Evolutionary conservation across 2,888 invertebrate species (phyloP).

Genomic region (Netelia inedita): DNA sequence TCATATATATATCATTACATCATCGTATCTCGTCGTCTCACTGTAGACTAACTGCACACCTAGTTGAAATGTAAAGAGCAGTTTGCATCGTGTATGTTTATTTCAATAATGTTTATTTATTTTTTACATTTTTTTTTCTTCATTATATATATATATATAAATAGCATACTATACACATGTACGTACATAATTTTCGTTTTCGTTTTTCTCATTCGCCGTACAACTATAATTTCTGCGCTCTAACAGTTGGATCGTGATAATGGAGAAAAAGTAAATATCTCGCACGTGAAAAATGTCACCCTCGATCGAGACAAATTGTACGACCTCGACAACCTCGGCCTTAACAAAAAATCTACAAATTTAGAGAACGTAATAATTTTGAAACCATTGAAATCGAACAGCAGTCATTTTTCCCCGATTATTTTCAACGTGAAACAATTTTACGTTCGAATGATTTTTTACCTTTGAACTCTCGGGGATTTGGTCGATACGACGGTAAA

Average conservation of each 20-base stretch:
- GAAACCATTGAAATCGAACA: background rate
- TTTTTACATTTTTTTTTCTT: slow-evolving; percentile 40
- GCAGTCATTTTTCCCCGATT: background rate
- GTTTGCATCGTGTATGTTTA: slow-evolving; percentile 71
- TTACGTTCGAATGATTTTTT: background rate
- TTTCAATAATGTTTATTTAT: slow-evolving; percentile 45
- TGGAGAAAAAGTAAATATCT: slow-evolving; percentile 2
- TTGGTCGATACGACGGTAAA: slow-evolving; percentile 1
- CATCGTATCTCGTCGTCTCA: slow-evolving; percentile 65
- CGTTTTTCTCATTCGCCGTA: slow-evolving; percentile 2
- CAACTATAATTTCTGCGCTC: background rate
- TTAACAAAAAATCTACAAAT: background rate
- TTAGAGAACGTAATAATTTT: too few species aligned
- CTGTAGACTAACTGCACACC: slow-evolving; percentile 72
- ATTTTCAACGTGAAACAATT: background rate
- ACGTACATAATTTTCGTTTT: slow-evolving; percentile 6
- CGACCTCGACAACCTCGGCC: background rate
- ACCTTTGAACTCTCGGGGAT: background rate
- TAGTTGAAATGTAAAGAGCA: slow-evolving; percentile 69
- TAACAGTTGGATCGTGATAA: slow-evolving; percentile 20
- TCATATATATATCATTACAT: slow-evolving; percentile 31
- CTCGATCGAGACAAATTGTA: slow-evolving; percentile 49
- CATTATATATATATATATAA: slow-evolving; percentile 32
- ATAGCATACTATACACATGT: slow-evolving; percentile 8
- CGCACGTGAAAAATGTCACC: slow-evolving; percentile 7